These are phyloP conservation scores for Aphelocoma californica DNA, from an alignment of 2,797 vertebrate genomes.

Conservation along the genomic window DNA sequence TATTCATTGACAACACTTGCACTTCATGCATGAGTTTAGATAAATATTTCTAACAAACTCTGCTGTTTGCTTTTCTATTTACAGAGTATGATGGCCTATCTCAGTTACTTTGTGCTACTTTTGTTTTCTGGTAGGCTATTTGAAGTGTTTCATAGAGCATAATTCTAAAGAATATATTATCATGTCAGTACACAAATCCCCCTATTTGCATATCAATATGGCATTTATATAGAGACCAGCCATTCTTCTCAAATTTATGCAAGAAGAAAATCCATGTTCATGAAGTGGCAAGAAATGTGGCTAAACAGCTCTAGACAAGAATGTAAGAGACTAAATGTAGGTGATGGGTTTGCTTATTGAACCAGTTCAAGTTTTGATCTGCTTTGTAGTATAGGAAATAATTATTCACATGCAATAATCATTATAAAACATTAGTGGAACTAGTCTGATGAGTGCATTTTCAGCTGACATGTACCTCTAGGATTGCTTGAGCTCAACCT, in stretches of 20 bases:
- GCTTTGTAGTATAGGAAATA: background rate
- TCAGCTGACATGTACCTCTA: background rate
- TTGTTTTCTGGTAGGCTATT: background rate
- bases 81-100: background rate
- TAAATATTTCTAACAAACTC: background rate
- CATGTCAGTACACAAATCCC: background rate
- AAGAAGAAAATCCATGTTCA: background rate
- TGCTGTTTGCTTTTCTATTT: background rate
- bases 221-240: background rate
- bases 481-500: background rate
- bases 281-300: background rate
- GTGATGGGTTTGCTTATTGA: background rate
- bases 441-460: background rate
- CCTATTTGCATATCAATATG: background rate
- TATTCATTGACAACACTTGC: background rate
- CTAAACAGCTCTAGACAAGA: background rate
- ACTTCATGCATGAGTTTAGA: background rate
- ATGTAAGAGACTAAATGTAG: background rate
- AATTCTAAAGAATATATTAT: conserved; percentile 24
- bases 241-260: background rate
- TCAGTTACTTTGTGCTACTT: background rate
- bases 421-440: background rate
- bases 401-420: background rate
- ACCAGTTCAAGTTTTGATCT: background rate
- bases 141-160: background rate